Conservation (phyloP, 1,140 invertebrate species). For the Meloidogyne chitwoodi region DNA sequence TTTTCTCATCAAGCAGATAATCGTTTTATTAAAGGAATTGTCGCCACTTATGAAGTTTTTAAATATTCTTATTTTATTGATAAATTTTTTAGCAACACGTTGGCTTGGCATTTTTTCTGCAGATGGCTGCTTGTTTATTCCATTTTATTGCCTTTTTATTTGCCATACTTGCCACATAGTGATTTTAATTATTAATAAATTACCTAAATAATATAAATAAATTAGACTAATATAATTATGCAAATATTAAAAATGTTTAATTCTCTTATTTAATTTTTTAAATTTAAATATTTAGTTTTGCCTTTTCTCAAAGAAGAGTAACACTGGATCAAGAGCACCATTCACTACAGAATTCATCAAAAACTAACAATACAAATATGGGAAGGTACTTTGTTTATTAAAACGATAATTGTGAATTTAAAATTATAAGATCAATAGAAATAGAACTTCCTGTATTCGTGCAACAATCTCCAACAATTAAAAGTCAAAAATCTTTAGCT, state of each 20-base stretch:
- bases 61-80: not conserved
- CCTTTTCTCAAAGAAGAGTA: slow-evolving; percentile 46
- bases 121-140: slow-evolving; percentile 56
- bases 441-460: slow-evolving; percentile 55
- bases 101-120: slow-evolving; percentile 55
- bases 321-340: slow-evolving; percentile 49
- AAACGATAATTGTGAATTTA: slow-evolving; percentile 1
- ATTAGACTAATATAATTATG: too few species aligned
- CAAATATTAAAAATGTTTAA: too few species aligned
- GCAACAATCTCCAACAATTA: slow-evolving; percentile 19
- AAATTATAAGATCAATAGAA: slow-evolving; percentile 51
- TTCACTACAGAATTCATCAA: slow-evolving; percentile 47
- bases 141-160: slow-evolving; percentile 59
- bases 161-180: slow-evolving; percentile 53
- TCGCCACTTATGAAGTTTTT: slow-evolving; percentile 56
- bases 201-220: too few species aligned
- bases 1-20: slow-evolving; percentile 59
- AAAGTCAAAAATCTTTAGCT: not conserved
- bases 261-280: too few species aligned
- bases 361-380: slow-evolving; percentile 58
- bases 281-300: slow-evolving; percentile 39
- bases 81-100: slow-evolving; percentile 54
- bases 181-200: not conserved
- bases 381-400: slow-evolving; percentile 38
- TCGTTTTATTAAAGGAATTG: slow-evolving; percentile 60